Evolutionary conservation across 2,888 invertebrate genomes (phyloP), one percentile per base, ranked within the genome.

Genomic region (Candidula unifasciata): DNA sequence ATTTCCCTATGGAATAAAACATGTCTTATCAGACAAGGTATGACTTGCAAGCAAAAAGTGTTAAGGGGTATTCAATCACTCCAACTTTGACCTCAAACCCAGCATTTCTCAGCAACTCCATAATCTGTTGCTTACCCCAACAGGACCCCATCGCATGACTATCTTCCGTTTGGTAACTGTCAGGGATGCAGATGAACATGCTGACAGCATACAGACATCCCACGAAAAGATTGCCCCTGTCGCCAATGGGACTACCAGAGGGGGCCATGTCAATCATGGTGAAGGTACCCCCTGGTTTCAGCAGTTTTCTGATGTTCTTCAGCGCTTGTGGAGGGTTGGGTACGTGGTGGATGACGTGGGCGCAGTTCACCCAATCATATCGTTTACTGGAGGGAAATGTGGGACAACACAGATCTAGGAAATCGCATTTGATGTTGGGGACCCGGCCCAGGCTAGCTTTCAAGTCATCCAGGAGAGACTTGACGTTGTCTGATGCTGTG

Each of bases 291-390:
- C 35, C 24, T 1, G 27, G 44, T 54, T 74, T 30, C n/a, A 86
- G n/a, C 27, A 81, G 33, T 18, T 60, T 30, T 16, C 52, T 24
- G 33, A 87, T 85, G 0, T 80, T 85, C 5, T 84, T 24, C 30
- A 86, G 60, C 5, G 82, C 82, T 24, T 37, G 52, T 35, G 66
- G 66, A 0, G 87, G 87, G 10, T 87, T 27, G 0, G 87, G 86
- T 0, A 87, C 76, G 27, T 87, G 86, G 33, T 87, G 87, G 52
- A 87, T 85, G 64, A 87, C 87, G 30, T 85, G 69, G 2, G 33
- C 33, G 21, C 79, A 76, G 57, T 71, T 69, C 10, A 84, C 37
- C 83, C 83, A 87, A 66, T 87, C 86, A 74, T 83, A 87, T 10
- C 74, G 79, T 57, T 86, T 80, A 24, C n/a, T 21, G 24, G 66